Percentiles rank a stretch among this genome's conserved stretches.
Conservation (phyloP, 2,113 vertebrate species). For the Halcyon malimbica region DNA sequence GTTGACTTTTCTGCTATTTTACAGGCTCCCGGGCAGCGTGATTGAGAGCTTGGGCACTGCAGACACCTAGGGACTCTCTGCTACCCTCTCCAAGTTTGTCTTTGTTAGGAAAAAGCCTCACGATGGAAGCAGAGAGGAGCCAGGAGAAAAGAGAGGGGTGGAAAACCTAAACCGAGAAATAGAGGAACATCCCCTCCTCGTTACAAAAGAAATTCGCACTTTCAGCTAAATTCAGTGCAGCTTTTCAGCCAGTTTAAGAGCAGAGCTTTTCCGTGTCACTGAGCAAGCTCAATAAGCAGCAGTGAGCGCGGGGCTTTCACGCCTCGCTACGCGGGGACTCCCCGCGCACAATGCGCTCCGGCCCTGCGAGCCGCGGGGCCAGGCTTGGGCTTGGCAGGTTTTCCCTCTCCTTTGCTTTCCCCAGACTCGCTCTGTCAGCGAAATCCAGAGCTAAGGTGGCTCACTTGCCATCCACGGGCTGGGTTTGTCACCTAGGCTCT, state of each 20-base stretch:
- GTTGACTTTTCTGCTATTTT: neutral
- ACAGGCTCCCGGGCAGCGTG: neutral
- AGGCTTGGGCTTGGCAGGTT: neutral
- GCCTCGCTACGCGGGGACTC: neutral
- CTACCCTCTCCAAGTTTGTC: neutral
- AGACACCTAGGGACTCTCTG: neutral
- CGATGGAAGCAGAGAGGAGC: neutral
- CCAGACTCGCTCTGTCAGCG: constrained; percentile 27
- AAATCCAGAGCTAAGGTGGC: neutral
- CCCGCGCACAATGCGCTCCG: neutral
- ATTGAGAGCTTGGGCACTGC: neutral
- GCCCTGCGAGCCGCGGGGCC: neutral
- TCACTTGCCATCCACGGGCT: neutral
- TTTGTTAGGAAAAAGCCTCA: neutral
- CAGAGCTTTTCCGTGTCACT: constrained; percentile 26
- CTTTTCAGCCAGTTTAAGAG: neutral
- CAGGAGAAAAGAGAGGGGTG: neutral
- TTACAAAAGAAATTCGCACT: neutral
- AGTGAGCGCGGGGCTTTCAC: neutral
- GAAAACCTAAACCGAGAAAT: neutral
- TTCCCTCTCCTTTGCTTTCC: neutral
- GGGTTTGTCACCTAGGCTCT: neutral
- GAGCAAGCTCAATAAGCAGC: neutral
- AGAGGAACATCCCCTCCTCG: neutral
- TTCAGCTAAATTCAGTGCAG: neutral